These are phyloP conservation scores for Oreochromis niloticus DNA, from an alignment of 2,113 vertebrate species.

Conservation along the genomic window DNA sequence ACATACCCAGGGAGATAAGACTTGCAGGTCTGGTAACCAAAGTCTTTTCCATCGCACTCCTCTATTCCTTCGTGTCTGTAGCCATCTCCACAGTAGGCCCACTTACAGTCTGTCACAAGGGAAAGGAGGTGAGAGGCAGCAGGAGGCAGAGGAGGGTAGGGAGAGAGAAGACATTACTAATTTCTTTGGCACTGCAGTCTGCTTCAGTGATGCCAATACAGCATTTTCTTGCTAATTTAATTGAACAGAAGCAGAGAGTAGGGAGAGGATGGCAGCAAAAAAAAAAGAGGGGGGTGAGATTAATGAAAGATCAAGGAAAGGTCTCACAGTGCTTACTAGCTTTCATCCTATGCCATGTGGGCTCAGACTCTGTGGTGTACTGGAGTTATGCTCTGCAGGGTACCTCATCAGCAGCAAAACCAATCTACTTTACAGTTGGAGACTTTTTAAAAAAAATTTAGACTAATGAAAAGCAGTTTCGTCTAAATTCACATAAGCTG, in stretches of 20 bases:
- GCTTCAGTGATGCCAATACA: slow-evolving; percentile 42
- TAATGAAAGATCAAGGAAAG: slow-evolving; percentile 46
- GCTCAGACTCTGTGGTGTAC: background rate
- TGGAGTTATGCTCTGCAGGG: background rate
- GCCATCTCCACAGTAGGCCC: slow-evolving; percentile 92
- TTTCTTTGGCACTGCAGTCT: slow-evolving; percentile 43
- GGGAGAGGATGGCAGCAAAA: slow-evolving; percentile 12
- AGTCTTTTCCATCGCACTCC: slow-evolving; percentile 93
- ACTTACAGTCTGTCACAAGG: slow-evolving; percentile 80
- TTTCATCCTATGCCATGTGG: slow-evolving; percentile 12
- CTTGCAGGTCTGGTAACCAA: slow-evolving; percentile 90
- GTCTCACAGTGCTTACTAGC: slow-evolving; percentile 2
- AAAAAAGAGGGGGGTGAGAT: slow-evolving; percentile 7
- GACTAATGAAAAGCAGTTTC: background rate
- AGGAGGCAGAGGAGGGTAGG: background rate
- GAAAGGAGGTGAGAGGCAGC: background rate
- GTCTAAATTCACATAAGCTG: background rate
- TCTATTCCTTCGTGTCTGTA: slow-evolving; percentile 86
- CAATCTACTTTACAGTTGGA: background rate
- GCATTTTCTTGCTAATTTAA: slow-evolving; percentile 61
- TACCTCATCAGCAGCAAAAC: background rate
- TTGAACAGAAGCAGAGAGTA: slow-evolving; percentile 28
- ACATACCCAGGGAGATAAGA: slow-evolving; percentile 94
- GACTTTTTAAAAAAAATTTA: background rate
- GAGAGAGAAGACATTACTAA: slow-evolving; percentile 31